Evolutionary conservation across 1,140 invertebrate species (phyloP), one percentile per base, ranked within the genome.

Genomic region (Pogonomyrmex barbatus): DNA sequence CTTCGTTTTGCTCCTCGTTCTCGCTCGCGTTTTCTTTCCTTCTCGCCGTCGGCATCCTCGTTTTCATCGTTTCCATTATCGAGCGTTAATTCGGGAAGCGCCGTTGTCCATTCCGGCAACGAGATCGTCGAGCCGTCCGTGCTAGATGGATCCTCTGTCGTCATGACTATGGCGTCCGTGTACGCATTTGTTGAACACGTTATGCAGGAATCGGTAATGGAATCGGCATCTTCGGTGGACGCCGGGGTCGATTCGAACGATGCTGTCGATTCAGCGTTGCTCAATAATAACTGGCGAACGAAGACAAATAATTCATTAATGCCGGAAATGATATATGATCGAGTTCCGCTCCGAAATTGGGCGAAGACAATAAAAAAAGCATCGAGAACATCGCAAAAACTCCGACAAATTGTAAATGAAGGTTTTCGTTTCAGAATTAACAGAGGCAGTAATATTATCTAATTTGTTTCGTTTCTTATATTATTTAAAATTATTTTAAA

Each of bases 61-160:
- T 76, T 52, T 63, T 76, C 60, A 60, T 60, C 60, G 24, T 78
- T 63, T 42, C 82, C 75, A 33, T 85, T 63, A 78, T 65, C 47
- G 71, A 77, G 47, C 47, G 39, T 36, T 78, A 63, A 73, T 85
- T 78, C 75, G 14, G 83, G 30, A 33, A 82, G 65, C 56, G 39
- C 24, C 52, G 79, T 87, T 81, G 86, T 78, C 68, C 85, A 88
- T 89, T 90, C 88, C 73, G 62, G 56, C 76, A 76, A 81, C 70
- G 75, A 68, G 17, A 88, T 79, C 52, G 89, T 91, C 36, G 90
- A 87, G 45, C 87, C 87, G 33, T 87, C 91, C 83, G 71, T 67
- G 85, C 76, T 67, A 52, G 90, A 88, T 68, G 86, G 78, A 76
- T 91, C 90, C 60, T 92, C 87, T 62, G 75, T 88, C 47, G 87